Conservation (phyloP, 2,888 invertebrate genomes). For the Herminia tarsipennalis region DNA sequence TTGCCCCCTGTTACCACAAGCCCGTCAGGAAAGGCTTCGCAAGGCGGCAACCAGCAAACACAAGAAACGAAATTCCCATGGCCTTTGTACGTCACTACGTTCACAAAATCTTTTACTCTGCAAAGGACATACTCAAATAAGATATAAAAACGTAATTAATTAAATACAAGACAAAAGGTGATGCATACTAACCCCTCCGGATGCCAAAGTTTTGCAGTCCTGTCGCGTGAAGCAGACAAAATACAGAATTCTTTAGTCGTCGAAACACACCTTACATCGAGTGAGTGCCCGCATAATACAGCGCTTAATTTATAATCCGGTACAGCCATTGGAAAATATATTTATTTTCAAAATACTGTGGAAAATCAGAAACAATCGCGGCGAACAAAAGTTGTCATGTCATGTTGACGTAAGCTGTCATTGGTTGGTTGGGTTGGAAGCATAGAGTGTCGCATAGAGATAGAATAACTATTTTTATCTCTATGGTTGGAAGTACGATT, state of each 20-base stretch:
- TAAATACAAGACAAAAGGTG: slow-evolving; percentile 5
- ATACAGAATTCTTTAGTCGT: slow-evolving; percentile 89
- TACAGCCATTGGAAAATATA: slow-evolving; percentile 68
- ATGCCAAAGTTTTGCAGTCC: slow-evolving; percentile 94
- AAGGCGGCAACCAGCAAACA: slow-evolving; percentile 91
- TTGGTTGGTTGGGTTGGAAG: neutral
- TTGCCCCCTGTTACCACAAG: slow-evolving; percentile 95
- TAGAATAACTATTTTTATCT: no score
- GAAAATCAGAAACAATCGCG: slow-evolving; percentile 55
- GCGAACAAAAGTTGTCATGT: slow-evolving; percentile 69
- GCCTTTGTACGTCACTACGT: slow-evolving; percentile 89
- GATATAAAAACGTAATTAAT: slow-evolving; percentile 3
- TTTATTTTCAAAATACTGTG: slow-evolving; percentile 42
- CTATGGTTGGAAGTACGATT: no score
- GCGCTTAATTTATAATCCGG: slow-evolving; percentile 92
- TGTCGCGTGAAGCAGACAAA: slow-evolving; percentile 95
- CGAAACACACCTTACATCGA: slow-evolving; percentile 93
- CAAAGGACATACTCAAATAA: slow-evolving; percentile 36
- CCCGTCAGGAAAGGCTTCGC: slow-evolving; percentile 89
- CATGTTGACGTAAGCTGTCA: slow-evolving; percentile 52
- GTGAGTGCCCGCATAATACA: slow-evolving; percentile 91
- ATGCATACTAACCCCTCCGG: slow-evolving; percentile 87
- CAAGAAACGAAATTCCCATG: slow-evolving; percentile 95
- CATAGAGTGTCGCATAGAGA: no score
- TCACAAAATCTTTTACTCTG: slow-evolving; percentile 87